Evolutionary conservation across 2,113 vertebrate species (phyloP).

Genomic region (Myanophis thanlyinensis): DNA sequence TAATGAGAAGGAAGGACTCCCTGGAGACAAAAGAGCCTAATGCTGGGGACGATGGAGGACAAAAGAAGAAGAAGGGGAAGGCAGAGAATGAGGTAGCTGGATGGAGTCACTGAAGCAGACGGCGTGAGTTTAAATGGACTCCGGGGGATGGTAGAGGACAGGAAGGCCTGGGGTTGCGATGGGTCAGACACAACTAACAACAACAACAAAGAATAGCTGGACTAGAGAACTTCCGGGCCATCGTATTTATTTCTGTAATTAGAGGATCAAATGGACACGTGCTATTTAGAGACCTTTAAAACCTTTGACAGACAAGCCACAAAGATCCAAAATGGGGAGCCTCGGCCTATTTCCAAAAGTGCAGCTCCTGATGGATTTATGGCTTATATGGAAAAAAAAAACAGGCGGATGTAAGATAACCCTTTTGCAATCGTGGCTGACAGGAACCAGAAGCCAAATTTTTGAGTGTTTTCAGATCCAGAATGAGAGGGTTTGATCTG

Average conservation of each 20-base stretch:
- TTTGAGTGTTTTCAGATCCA: conserved; percentile 67
- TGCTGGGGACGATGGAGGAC: no score
- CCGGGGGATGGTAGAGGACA: no score
- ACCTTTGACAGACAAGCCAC: conserved; percentile 50
- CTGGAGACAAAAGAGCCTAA: no score
- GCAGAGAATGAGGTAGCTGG: no score
- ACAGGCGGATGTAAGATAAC: conserved; percentile 40
- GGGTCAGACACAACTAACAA: no score
- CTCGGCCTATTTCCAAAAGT: conserved; percentile 58
- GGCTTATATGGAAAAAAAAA: neutral
- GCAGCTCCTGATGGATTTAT: conserved; percentile 52
- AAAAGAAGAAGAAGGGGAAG: no score
- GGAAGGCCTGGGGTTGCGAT: no score
- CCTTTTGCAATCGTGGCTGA: conserved; percentile 53
- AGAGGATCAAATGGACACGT: conserved; percentile 58
- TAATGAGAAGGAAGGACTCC: no score
- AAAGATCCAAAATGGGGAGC: conserved; percentile 54
- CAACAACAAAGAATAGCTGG: neutral
- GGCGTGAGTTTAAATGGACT: no score
- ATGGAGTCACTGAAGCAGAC: no score
- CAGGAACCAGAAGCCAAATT: conserved; percentile 72
- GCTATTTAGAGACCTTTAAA: conserved; percentile 43
- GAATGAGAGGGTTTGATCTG: conserved; percentile 62
- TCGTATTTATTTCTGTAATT: neutral
- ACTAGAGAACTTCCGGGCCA: neutral